Evolutionary conservation across 2,113 vertebrate species (phyloP), one percentile per base, ranked within the genome.

Genomic region (Sapajus apella): DNA sequence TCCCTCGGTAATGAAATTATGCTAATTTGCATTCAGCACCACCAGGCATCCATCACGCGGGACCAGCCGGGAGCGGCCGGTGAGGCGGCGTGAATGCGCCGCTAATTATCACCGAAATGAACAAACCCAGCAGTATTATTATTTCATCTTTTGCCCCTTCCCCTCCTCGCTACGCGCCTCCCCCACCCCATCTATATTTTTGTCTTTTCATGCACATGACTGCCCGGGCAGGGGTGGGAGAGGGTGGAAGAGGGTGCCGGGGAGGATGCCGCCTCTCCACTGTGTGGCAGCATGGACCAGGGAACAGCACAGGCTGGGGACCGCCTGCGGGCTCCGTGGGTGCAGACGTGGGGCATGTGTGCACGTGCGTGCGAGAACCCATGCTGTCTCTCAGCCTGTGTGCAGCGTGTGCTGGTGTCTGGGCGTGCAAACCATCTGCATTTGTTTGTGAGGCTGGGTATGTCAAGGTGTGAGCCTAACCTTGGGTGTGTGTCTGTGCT

Each of bases 1-100:
- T 99, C 99, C 99, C 99, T 99, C 99, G 99, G 99, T 99, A 99
- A 99, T 99, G 98, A 99, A 99, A 99, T 99, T 99, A 99, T 99
- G 99, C 99, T 99, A 99, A 99, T 99, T 98, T 99, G 98, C 98
- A 99, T 99, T 99, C 99, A 99, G 99, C 99, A 99, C 99, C 99
- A 99, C 99, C 99, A 98, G 99, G 99, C 99, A 99, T 99, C 99
- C 99, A 99, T 99, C 99, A 99, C 99, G 99, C 98, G 99, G 99
- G 99, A 99, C 99, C 99, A 99, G 99, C 99, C 96, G 98, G 98
- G 99, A 99, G 99, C 99, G 99, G 99, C 98, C 98, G 98, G 98
- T 97, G 98, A 99, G 97, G 98, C 97, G 95, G 98, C 98, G 98
- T 97, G 99, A 99, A 99, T 98, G 98, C 97, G 94, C 97, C 84